These are phyloP conservation scores for Ectropis grisescens DNA, from an alignment of 1,140 invertebrate genomes.

Conservation along the genomic window DNA sequence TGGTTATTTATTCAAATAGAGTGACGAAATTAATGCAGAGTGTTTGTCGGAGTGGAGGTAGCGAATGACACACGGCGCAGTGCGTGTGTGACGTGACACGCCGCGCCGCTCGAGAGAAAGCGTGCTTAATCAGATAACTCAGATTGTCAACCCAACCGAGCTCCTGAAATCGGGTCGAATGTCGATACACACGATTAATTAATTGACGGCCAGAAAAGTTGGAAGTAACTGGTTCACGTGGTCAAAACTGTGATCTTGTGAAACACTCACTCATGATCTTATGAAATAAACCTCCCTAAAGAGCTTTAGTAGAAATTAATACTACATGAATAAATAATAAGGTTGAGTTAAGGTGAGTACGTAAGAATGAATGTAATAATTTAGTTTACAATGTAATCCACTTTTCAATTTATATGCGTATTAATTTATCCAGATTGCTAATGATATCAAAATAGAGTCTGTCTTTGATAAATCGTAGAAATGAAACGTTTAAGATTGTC, in stretches of 20 bases:
- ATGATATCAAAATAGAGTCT: conserved; percentile 23
- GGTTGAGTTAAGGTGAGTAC: too few relatives aligned
- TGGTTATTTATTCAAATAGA: conserved; percentile 56
- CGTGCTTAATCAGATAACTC: conserved; percentile 68
- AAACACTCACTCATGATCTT: too few relatives aligned
- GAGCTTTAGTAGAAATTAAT: too few relatives aligned
- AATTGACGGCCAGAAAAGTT: conserved; percentile 60
- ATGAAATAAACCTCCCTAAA: too few relatives aligned
- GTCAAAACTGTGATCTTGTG: conserved; percentile 42
- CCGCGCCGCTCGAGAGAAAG: conserved; percentile 64
- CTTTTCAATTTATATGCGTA: too few relatives aligned
- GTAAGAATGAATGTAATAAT: too few relatives aligned
- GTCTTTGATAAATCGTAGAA: conserved; percentile 39
- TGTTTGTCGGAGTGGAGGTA: conserved; percentile 36
- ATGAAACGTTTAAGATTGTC: conserved; percentile 40
- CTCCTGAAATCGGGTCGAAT: conserved; percentile 68
- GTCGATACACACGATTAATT: conserved; percentile 67
- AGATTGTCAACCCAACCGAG: conserved; percentile 51
- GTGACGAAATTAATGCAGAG: conserved; percentile 54
- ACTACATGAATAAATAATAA: too few relatives aligned
- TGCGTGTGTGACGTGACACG: conserved; percentile 19
- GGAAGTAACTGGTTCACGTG: conserved; percentile 53
- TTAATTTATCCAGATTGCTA: too few relatives aligned
- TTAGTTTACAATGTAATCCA: too few relatives aligned
- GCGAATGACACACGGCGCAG: conserved; percentile 19